phyloP scores from a whole-genome alignment of 2,113 vertebrate genomes.

The Oryzias melastigma region DNA sequence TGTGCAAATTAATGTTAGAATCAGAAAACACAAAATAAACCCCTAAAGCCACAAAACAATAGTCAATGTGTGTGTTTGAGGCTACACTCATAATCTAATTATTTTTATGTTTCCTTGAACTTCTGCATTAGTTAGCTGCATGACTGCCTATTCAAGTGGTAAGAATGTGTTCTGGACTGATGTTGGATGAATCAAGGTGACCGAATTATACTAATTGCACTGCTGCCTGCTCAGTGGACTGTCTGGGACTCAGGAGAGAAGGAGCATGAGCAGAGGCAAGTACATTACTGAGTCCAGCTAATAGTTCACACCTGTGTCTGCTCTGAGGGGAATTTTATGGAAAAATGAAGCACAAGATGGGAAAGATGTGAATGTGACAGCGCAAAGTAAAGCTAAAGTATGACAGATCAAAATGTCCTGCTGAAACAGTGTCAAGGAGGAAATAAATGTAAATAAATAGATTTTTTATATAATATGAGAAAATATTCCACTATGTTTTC shows the following conservation, averaged over 20 bases:
- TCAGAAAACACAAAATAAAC: no score
- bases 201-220: conserved; percentile 72
- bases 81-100: not conserved
- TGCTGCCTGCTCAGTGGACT: conserved; percentile 59
- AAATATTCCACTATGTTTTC: not conserved
- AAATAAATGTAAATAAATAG: no score
- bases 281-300: conserved; percentile 62
- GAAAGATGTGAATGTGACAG: conserved; percentile 39
- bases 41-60: not conserved
- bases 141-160: conserved; percentile 47
- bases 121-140: conserved; percentile 20
- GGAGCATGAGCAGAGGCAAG: conserved; percentile 51
- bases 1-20: no score
- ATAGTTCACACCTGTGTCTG: conserved; percentile 69
- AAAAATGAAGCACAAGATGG: conserved; percentile 43
- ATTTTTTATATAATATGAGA: no score
- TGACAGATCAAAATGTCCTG: not conserved
- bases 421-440: not conserved
- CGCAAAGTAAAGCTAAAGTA: conserved; percentile 6
- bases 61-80: not conserved
- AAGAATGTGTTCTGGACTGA: conserved; percentile 47
- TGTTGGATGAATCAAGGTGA: conserved; percentile 58
- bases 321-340: conserved; percentile 48
- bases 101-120: conserved; percentile 17
- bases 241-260: conserved; percentile 57